phyloP scores from a whole-genome alignment of 2,113 vertebrate species.

The Sapayoa aenigma region DNA sequence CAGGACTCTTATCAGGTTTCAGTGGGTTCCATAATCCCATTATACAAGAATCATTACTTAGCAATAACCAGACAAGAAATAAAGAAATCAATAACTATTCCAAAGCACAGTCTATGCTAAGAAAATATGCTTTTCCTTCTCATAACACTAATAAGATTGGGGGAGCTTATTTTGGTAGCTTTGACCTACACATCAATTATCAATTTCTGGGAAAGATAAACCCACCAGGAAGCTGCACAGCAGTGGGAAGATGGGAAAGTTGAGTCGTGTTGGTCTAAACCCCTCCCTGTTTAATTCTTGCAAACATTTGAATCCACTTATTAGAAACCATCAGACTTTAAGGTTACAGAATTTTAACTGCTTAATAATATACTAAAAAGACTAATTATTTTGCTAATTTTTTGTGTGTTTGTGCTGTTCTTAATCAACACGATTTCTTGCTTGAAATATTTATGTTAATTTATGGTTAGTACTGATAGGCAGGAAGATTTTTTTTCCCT shows the following conservation, averaged over 20 bases:
- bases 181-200: neutral
- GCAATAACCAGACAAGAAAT: conserved; percentile 42
- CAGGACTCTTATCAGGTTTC: conserved; percentile 8
- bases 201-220: neutral
- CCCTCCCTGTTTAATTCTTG: neutral
- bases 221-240: neutral
- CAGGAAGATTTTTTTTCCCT: neutral
- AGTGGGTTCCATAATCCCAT: conserved; percentile 2
- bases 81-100: conserved; percentile 34
- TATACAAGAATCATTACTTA: conserved; percentile 1
- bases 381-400: neutral
- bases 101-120: neutral
- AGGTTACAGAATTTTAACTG: neutral
- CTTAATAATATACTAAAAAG: neutral
- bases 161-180: neutral
- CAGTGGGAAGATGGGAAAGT: neutral
- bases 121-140: conserved; percentile 2
- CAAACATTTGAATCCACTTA: neutral
- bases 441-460: conserved; percentile 1
- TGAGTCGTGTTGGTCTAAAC: neutral
- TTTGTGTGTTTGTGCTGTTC: neutral
- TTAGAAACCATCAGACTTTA: neutral
- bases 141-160: neutral
- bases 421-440: conserved; percentile 23
- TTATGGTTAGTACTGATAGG: neutral